Evolutionary conservation across 2,888 invertebrate species (phyloP).

Genomic region (Leptodirus hochenwartii): DNA sequence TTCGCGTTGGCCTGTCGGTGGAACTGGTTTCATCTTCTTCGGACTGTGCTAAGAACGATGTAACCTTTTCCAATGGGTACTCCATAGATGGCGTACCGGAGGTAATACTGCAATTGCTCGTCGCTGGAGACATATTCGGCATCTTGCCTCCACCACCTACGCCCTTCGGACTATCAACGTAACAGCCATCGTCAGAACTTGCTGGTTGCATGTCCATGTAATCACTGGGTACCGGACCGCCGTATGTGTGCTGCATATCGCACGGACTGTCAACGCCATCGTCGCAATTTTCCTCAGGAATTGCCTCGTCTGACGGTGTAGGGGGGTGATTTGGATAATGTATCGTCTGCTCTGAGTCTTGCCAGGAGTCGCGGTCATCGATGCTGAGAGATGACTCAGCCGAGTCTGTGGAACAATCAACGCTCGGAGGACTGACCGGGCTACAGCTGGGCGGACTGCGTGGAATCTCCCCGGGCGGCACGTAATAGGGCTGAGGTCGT

Average conservation of each 20-base stretch:
- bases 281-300: slow-evolving; percentile 43
- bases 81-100: slow-evolving; percentile 72
- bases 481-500: no score
- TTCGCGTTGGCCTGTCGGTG: slow-evolving; percentile 43
- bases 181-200: slow-evolving; percentile 32
- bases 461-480: slow-evolving; percentile 13
- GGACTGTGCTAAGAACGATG: slow-evolving; percentile 46
- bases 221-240: slow-evolving; percentile 13
- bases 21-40: slow-evolving; percentile 38
- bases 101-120: slow-evolving; percentile 55
- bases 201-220: slow-evolving; percentile 53
- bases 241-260: slow-evolving; percentile 8
- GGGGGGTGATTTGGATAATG: slow-evolving; percentile 26
- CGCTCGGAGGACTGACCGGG: slow-evolving; percentile 41
- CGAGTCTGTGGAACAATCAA: slow-evolving; percentile 38
- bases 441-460: slow-evolving; percentile 33
- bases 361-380: slow-evolving; percentile 22
- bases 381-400: slow-evolving; percentile 50
- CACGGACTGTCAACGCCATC: slow-evolving; percentile 29
- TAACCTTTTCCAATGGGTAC: slow-evolving; percentile 66
- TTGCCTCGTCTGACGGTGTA: slow-evolving; percentile 45
- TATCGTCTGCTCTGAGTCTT: slow-evolving; percentile 7
- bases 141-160: slow-evolving; percentile 15
- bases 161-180: slow-evolving; percentile 32
- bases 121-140: slow-evolving; percentile 37